Percentiles rank a stretch among this genome's conserved stretches.
Evolutionary conservation across 1,140 invertebrate species (phyloP).

Genomic region (Tachypleus tridentatus): DNA sequence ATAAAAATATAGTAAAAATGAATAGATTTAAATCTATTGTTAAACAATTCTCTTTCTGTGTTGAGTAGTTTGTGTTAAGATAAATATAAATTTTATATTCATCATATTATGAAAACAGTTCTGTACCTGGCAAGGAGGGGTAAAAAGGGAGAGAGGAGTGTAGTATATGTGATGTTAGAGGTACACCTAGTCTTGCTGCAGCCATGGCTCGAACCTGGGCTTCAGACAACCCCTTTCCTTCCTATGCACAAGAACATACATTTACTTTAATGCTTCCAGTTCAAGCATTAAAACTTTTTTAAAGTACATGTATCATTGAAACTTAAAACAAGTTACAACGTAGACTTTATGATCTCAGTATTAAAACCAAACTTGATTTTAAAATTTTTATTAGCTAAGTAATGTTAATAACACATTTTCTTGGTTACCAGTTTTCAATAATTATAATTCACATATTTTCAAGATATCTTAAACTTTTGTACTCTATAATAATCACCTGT

Average conservation of each 20-base stretch:
- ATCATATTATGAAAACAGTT: neutral
- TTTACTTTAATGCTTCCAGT: neutral
- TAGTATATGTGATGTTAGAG: slow-evolving; percentile 55
- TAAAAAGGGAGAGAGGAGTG: slow-evolving; percentile 60
- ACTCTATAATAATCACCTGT: no score
- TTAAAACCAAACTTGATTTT: no score
- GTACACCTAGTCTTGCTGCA: slow-evolving; percentile 55
- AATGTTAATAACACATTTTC: no score
- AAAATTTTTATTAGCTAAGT: no score
- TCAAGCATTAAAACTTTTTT: neutral
- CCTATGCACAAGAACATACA: slow-evolving; percentile 33
- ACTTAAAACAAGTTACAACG: neutral
- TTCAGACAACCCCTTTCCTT: slow-evolving; percentile 47
- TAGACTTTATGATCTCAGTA: no score
- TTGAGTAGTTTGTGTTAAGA: no score
- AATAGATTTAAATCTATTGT: no score
- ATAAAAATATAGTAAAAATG: neutral
- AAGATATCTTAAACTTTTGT: no score
- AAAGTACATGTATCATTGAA: neutral
- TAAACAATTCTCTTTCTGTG: no score
- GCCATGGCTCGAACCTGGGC: slow-evolving; percentile 60
- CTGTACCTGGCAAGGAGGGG: slow-evolving; percentile 47
- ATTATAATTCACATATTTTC: no score
- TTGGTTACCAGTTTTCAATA: no score
- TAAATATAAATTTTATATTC: neutral